A percentile compares a stretch with the other conserved stretches of the same genome.
These are phyloP conservation scores for Ichneumoninae sp. DNA, from an alignment of 2,888 invertebrate genomes.

Conservation along the genomic window DNA sequence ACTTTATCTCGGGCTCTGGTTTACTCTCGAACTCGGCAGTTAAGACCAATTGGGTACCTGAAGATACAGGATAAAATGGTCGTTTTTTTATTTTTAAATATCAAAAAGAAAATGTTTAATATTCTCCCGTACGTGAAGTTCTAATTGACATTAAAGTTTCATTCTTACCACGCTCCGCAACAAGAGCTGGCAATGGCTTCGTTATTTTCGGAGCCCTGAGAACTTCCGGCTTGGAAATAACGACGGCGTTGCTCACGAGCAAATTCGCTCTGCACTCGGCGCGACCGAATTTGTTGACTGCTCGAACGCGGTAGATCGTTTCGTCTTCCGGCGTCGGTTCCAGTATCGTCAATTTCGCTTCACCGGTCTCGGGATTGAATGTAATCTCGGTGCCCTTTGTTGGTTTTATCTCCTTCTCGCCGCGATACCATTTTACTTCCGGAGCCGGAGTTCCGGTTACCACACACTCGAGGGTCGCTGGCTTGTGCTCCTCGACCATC, in stretches of 20 bases:
- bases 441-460: slow-evolving; percentile 90
- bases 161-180: slow-evolving; percentile 87
- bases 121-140: neutral
- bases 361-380: slow-evolving; percentile 87
- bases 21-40: slow-evolving; percentile 90
- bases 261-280: slow-evolving; percentile 91
- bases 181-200: slow-evolving; percentile 91
- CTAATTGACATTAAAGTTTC: too few relatives aligned
- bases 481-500: slow-evolving; percentile 87
- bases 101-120: neutral
- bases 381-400: slow-evolving; percentile 86
- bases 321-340: slow-evolving; percentile 89
- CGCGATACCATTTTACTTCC: slow-evolving; percentile 89
- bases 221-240: slow-evolving; percentile 85
- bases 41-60: slow-evolving; percentile 87
- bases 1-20: slow-evolving; percentile 91
- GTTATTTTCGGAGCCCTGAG: slow-evolving; percentile 90
- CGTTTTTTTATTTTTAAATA: neutral
- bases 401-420: slow-evolving; percentile 87
- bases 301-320: slow-evolving; percentile 89
- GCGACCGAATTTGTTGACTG: slow-evolving; percentile 90
- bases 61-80: slow-evolving; percentile 28
- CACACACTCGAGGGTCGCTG: slow-evolving; percentile 88
- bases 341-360: slow-evolving; percentile 87
- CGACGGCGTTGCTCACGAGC: slow-evolving; percentile 85